phyloP scores from a whole-genome alignment of 2,888 invertebrate genomes.

The Agrochola litura region DNA sequence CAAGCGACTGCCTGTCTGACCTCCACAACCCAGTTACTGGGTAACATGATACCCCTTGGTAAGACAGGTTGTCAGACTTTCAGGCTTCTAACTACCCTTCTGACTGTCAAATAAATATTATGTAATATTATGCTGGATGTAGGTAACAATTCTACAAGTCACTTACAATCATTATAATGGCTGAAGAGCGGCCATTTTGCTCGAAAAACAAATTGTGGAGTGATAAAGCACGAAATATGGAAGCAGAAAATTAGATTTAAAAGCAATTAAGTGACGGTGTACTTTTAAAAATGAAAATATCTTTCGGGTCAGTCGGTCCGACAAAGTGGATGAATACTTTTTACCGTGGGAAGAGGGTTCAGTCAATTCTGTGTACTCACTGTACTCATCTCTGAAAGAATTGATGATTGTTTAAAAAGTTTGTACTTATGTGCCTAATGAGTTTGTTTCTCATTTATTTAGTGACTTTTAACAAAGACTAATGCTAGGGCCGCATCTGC shows the following conservation, averaged over 20 bases:
- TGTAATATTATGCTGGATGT: conserved; percentile 5
- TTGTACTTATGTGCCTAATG: too few species aligned
- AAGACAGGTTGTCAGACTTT: neutral
- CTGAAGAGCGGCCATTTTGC: conserved; percentile 72
- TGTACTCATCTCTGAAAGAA: conserved; percentile 36
- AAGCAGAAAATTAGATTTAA: conserved; percentile 71
- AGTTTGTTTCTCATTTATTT: neutral
- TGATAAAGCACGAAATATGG: conserved; percentile 80
- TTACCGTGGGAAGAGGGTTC: conserved; percentile 25
- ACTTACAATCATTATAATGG: conserved; percentile 75
- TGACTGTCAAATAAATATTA: neutral
- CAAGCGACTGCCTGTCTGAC: neutral
- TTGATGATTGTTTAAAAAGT: conserved; percentile 29
- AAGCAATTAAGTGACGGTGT: conserved; percentile 73
- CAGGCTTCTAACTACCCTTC: neutral
- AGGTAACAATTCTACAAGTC: conserved; percentile 73
- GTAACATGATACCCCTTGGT: neutral
- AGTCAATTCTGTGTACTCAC: conserved; percentile 16
- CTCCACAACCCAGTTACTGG: neutral
- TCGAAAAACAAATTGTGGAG: conserved; percentile 77
- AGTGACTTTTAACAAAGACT: neutral
- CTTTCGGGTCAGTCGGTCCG: conserved; percentile 46
- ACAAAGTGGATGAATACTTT: conserved; percentile 42
- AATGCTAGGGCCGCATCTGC: too few species aligned
- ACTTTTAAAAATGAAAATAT: conserved; percentile 67